Evolutionary conservation across 2,888 invertebrate genomes (phyloP).

Genomic region (Timema podura): DNA sequence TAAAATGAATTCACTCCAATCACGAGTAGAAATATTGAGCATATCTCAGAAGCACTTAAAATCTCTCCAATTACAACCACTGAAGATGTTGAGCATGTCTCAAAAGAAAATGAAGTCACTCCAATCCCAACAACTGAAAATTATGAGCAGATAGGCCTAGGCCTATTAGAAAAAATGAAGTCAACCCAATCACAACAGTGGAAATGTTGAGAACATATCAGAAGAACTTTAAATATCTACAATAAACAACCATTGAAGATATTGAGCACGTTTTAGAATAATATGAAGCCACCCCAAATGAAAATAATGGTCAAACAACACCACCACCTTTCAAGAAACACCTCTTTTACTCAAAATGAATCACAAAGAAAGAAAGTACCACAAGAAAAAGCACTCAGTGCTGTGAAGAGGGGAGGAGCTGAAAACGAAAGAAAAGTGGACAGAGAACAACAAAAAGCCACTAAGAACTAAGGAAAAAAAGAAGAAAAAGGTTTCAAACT

Average conservation of each 20-base stretch:
- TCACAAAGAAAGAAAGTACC: no score
- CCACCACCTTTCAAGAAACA: conserved; percentile 7
- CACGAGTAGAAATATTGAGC: background rate
- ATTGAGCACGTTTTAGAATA: background rate
- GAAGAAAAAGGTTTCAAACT: no score
- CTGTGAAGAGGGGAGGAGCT: no score
- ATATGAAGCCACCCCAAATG: background rate
- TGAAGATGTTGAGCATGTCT: background rate
- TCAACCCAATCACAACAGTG: no score
- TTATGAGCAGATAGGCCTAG: no score
- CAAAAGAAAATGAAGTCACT: background rate
- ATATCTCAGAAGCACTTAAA: background rate
- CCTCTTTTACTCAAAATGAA: conserved; percentile 3
- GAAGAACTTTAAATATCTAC: no score
- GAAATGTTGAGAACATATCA: no score
- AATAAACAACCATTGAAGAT: background rate
- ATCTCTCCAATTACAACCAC: background rate
- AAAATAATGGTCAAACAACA: background rate
- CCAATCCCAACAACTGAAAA: background rate
- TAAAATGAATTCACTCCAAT: background rate
- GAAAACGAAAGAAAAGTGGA: no score
- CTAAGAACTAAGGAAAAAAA: no score
- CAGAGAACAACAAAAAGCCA: no score
- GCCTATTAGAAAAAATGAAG: no score
- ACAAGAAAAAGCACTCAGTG: no score